Base-by-base conservation (phyloP, 2,797 vertebrate genomes). In the Spondyliosoma cantharus region DNA sequence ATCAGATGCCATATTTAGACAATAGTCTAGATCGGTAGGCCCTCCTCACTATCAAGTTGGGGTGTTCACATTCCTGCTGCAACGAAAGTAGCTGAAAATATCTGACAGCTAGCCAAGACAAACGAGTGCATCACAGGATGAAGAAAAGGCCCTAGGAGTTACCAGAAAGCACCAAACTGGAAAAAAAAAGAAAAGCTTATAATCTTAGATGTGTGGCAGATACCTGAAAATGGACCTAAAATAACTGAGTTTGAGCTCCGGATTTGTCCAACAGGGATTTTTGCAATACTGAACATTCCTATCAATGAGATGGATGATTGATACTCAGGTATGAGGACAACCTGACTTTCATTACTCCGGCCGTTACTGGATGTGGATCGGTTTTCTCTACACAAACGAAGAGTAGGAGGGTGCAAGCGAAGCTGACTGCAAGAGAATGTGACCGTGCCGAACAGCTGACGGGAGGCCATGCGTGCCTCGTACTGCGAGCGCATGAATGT, bases 281-380 rank as follows among this genome's bases (percentile, higher is more conserved):
- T 80, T 91, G 74, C 69, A 84, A 91, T 83, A 61, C 68, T 86
- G 71, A 85, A 90, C 87, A 91, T 91, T 90, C 89, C 83, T 74
- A 37, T 69, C 62, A 52, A 74, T 75, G 71, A 82, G 56, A 52
- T 37, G 59, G 9, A 46, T 48, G 88, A 85, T 74, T 66, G 80
- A 89, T 83, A 74, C 58, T 37, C 13, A 2, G 53, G 60, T 50
- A 56, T 2, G n/a, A 86, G 65, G 43, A 37, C 14, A 12, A 64
- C 22, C 79, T n/a, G 79, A 87, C 73, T 76, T 71, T 71, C 37
- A 59, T 72, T 71, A 80, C 71, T 8, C 9, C 9, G 3, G 9
- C 56, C 8, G 27, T 70, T 82, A 72, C 71, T 84, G 76, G 59
- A 71, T 71, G 29, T 22, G 62, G 76, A 82, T 71, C 70, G 43